These are phyloP conservation scores for Lithosia quadra DNA, from an alignment of 2,888 invertebrate genomes.

Conservation along the genomic window DNA sequence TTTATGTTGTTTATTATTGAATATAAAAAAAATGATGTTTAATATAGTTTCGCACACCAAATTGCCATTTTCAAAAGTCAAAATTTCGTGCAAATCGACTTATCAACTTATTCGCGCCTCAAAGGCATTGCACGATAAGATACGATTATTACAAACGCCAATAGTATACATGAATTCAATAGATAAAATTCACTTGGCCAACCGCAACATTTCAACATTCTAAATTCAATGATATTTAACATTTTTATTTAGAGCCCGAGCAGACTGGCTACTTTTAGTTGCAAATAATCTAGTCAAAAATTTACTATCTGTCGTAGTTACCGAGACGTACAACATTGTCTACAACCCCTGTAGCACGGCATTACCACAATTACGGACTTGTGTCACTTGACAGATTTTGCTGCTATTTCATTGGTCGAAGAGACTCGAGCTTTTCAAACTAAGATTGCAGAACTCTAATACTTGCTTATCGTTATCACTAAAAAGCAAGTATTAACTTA, in stretches of 20 bases:
- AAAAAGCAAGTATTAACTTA: too few relatives aligned
- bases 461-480: too few relatives aligned
- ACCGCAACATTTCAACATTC: slow-evolving; percentile 52
- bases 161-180: slow-evolving; percentile 51
- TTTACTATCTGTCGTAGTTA: background rate
- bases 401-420: too few relatives aligned
- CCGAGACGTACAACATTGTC: background rate
- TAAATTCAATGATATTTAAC: slow-evolving; percentile 58
- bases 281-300: background rate
- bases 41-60: too few relatives aligned
- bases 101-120: background rate
- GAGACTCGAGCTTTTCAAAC: too few relatives aligned
- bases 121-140: slow-evolving; percentile 42
- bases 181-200: slow-evolving; percentile 46
- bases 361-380: too few relatives aligned
- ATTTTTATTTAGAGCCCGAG: slow-evolving; percentile 42
- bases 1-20: background rate
- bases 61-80: background rate
- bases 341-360: background rate
- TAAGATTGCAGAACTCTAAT: too few relatives aligned
- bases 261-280: slow-evolving; percentile 32
- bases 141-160: slow-evolving; percentile 48
- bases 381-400: too few relatives aligned
- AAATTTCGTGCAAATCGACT: background rate
- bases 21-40: too few relatives aligned